Percentiles rank a stretch among this genome's conserved stretches.
phyloP scores from a whole-genome alignment of 1,140 invertebrate species.

The Drosophila sucinea region DNA sequence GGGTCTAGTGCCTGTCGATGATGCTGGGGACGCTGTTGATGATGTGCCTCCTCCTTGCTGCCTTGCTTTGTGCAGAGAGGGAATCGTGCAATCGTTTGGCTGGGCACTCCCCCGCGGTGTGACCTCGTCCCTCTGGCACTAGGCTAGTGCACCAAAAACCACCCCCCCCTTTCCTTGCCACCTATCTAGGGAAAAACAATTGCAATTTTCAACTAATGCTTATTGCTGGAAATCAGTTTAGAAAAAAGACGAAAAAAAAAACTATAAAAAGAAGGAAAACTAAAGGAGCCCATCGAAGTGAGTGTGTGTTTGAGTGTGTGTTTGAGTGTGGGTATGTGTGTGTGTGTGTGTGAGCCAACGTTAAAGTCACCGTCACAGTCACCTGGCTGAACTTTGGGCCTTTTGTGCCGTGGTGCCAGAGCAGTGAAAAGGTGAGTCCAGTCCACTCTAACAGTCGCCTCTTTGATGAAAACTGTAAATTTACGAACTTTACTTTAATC shows the following conservation, averaged over 20 bases:
- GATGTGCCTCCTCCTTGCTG: slow-evolving; percentile 68
- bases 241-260: slow-evolving; percentile 21
- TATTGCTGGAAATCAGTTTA: slow-evolving; percentile 83
- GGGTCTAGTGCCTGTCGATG: slow-evolving; percentile 53
- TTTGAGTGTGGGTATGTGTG: slow-evolving; percentile 10
- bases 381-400: slow-evolving; percentile 74
- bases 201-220: slow-evolving; percentile 83
- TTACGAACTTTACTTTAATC: slow-evolving; percentile 83
- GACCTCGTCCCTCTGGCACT: slow-evolving; percentile 26
- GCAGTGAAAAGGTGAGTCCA: slow-evolving; percentile 81
- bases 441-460: slow-evolving; percentile 77
- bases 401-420: slow-evolving; percentile 42
- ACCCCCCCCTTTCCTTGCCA: slow-evolving; percentile 4
- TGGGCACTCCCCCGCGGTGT: slow-evolving; percentile 73
- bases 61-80: slow-evolving; percentile 35
- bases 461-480: slow-evolving; percentile 83
- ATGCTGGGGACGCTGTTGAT: slow-evolving; percentile 63
- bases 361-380: slow-evolving; percentile 68
- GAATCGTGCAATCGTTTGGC: slow-evolving; percentile 68
- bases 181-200: slow-evolving; percentile 69
- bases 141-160: background rate
- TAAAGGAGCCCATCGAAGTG: slow-evolving; percentile 56
- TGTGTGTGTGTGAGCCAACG: slow-evolving; percentile 30
- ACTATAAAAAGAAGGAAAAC: slow-evolving; percentile 32
- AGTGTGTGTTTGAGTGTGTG: slow-evolving; percentile 20